Base-by-base conservation (phyloP, 1,140 invertebrate genomes). In the Trichonephila clavipes region DNA sequence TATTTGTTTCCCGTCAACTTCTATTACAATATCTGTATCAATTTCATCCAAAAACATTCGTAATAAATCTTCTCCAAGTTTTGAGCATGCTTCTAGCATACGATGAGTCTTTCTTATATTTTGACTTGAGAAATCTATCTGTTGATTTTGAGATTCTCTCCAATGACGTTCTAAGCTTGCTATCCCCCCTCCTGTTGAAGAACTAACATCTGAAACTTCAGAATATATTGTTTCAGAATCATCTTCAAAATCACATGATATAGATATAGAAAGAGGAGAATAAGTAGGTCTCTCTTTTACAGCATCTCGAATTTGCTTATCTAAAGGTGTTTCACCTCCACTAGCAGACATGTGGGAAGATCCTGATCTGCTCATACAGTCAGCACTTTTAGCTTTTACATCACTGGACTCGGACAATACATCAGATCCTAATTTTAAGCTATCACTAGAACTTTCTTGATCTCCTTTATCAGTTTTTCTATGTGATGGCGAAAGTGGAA, bases 41-140 rank as follows among this genome's bases (percentile, higher is more conserved):
- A 98, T 97, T 96, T 98, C 98, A 95, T 98, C 98, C 83, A 98
- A 96, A 95, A 98, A 98, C 98, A 98, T 98, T 91, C 97, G 96
- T 14, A 99, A 96, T 21, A 99, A 96, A 96, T 98, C 98, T 95
- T 98, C 97, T 0, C 98, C 98, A 1, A 99, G 95, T 69, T 97
- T 96, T 58, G 97, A 97, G 90, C 97, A 97, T 0, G 97, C 95
- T 86, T 96, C 96, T 88, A 95, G 81, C 72, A 93, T 93, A 24
- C 95, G 94, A 28, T 64, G 58, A 40, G 69, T 62, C 62, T 28
- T 87, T 34, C 24, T 87, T 28, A 61, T 8, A 64, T 88, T 88
- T 77, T 87, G 28, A 81, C 24, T 81, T 51, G 40, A 66, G 61
- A 88, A 44, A 28, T 95, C 95, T 24, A 95, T 94, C 82, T 95